phyloP scores from a whole-genome alignment of 2,888 invertebrate genomes.

The Trichopria drosophilae region DNA sequence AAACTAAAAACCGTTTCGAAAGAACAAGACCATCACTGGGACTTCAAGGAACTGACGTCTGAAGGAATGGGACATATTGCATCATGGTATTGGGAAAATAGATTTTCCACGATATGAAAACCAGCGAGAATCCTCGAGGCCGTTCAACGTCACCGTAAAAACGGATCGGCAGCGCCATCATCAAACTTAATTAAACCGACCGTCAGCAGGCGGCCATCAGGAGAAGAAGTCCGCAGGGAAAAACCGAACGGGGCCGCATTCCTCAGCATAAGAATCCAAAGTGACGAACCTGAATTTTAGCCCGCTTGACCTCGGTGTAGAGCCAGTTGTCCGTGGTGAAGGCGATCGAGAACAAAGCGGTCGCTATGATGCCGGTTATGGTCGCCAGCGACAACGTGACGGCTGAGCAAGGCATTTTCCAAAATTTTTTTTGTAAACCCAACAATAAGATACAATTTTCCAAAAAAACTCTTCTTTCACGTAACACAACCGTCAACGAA shows the following conservation, averaged over 20 bases:
- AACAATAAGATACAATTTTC: not conserved
- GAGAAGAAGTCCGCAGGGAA: not conserved
- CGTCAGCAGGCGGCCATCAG: not conserved
- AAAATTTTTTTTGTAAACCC: constrained; percentile 22
- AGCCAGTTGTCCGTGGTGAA: constrained; percentile 98
- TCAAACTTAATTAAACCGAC: too few species aligned
- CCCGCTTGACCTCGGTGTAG: constrained; percentile 88
- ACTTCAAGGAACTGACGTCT: too few species aligned
- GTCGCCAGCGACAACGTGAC: constrained; percentile 93
- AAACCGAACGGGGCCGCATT: too few species aligned
- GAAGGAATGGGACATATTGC: too few species aligned
- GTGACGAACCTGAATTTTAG: constrained; percentile 77
- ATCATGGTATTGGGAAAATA: too few species aligned
- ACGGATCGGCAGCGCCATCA: too few species aligned
- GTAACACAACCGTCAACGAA: constrained; percentile 20
- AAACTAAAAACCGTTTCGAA: too few species aligned
- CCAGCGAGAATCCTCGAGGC: too few species aligned
- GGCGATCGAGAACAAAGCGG: constrained; percentile 89
- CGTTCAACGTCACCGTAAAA: too few species aligned
- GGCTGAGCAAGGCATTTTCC: constrained; percentile 89
- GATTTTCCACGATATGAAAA: too few species aligned
- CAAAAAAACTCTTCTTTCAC: constrained; percentile 25
- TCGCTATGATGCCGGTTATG: constrained; percentile 92
- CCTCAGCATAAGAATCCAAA: constrained; percentile 1
- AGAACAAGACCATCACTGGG: too few species aligned